Conservation (phyloP, 2,888 invertebrate species). For the Diachrysia chrysitis region DNA sequence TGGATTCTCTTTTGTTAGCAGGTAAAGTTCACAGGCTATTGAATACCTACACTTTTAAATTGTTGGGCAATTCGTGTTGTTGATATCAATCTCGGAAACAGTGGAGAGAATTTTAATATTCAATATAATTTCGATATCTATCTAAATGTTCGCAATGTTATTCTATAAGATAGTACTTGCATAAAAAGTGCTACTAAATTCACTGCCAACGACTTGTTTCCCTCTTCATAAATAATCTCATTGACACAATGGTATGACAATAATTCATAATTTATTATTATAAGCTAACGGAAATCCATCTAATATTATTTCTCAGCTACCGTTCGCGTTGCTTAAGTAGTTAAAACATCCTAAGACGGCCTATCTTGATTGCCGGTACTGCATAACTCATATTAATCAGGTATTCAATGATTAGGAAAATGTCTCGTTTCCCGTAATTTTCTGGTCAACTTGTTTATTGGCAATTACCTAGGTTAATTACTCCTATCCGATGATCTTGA, state of each 20-base stretch:
- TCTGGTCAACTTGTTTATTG: slow-evolving; percentile 18
- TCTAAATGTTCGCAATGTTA: too few species aligned
- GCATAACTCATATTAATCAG: slow-evolving; percentile 3
- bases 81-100: background rate
- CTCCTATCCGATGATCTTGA: slow-evolving; percentile 26
- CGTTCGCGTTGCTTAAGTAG: background rate
- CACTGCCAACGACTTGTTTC: too few species aligned
- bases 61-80: background rate
- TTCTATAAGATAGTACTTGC: too few species aligned
- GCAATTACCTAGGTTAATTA: slow-evolving; percentile 35
- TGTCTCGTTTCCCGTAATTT: slow-evolving; percentile 32
- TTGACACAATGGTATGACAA: too few species aligned
- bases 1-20: background rate
- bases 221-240: too few species aligned
- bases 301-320: background rate
- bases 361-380: background rate
- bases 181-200: too few species aligned
- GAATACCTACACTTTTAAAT: background rate
- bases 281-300: background rate
- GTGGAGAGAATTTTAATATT: background rate
- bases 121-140: too few species aligned
- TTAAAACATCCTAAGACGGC: background rate
- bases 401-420: slow-evolving; percentile 29
- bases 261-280: background rate
- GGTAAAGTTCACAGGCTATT: background rate